phyloP scores from a whole-genome alignment of 2,888 invertebrate species.

The Polydrusus pterygomalis region DNA sequence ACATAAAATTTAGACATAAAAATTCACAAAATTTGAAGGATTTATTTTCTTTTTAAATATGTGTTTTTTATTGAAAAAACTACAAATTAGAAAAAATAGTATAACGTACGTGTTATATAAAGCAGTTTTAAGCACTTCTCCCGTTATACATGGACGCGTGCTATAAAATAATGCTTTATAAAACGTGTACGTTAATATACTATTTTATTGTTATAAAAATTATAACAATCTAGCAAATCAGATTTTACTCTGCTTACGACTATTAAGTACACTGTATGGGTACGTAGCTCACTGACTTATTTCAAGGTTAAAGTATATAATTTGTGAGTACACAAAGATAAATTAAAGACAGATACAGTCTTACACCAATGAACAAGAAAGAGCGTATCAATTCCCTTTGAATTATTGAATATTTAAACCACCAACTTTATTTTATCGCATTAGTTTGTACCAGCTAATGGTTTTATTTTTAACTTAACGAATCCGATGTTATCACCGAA shows the following conservation, averaged over 20 bases:
- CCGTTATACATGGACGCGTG: too few relatives aligned
- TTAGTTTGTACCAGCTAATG: not conserved
- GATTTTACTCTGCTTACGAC: too few relatives aligned
- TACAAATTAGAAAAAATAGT: too few relatives aligned
- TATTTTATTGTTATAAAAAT: too few relatives aligned
- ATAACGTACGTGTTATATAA: too few relatives aligned
- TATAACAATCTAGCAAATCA: not conserved
- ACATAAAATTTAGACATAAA: too few relatives aligned
- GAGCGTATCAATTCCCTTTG: not conserved
- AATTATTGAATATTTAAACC: not conserved
- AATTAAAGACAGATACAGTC: not conserved
- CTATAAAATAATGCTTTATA: too few relatives aligned
- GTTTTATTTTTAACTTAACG: slow-evolving; percentile 12
- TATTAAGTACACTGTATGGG: not conserved
- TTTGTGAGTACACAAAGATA: not conserved
- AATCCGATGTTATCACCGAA: slow-evolving; percentile 26
- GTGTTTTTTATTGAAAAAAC: too few relatives aligned
- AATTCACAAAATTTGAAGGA: too few relatives aligned
- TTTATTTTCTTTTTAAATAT: too few relatives aligned
- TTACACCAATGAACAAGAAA: not conserved
- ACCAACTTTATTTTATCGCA: not conserved
- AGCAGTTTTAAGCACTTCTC: too few relatives aligned
- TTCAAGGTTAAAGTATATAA: slow-evolving; percentile 6
- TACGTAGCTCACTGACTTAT: not conserved
- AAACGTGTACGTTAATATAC: too few relatives aligned